Evolutionary conservation across 2,113 vertebrate species (phyloP).

Genomic region (Procavia capensis): DNA sequence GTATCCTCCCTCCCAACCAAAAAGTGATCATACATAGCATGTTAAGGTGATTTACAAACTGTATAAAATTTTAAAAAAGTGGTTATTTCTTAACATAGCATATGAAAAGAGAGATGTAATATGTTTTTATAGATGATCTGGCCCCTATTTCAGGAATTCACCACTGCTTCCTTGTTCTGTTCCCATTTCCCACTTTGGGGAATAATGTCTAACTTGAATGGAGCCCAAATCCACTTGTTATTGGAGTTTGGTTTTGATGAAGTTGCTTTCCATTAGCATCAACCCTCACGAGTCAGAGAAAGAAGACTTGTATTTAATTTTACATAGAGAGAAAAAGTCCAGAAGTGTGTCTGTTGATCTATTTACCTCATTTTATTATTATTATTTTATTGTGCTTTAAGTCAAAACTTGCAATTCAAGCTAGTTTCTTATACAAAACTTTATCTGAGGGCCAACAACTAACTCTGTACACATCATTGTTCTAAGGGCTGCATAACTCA

Average conservation of each 20-base stretch:
- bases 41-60: not conserved
- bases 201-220: slow-evolving; percentile 2
- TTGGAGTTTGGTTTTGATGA: not conserved
- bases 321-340: not conserved
- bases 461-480: too few relatives aligned
- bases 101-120: not conserved
- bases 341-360: not conserved
- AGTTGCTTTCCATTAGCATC: not conserved
- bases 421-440: too few relatives aligned
- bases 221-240: not conserved
- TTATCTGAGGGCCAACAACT: too few relatives aligned
- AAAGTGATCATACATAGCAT: not conserved
- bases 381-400: too few relatives aligned
- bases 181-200: not conserved
- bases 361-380: too few relatives aligned
- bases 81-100: not conserved
- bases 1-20: not conserved
- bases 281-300: not conserved
- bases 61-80: not conserved
- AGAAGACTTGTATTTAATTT: not conserved
- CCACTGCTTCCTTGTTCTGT: not conserved
- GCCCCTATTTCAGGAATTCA: not conserved
- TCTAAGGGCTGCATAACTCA: too few relatives aligned
- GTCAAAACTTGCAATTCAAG: too few relatives aligned
- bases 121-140: not conserved